Evolutionary conservation across 2,797 vertebrate genomes (phyloP), one percentile per base, ranked within the genome.

Genomic region (Ctenochaetus hawaiiensis): DNA sequence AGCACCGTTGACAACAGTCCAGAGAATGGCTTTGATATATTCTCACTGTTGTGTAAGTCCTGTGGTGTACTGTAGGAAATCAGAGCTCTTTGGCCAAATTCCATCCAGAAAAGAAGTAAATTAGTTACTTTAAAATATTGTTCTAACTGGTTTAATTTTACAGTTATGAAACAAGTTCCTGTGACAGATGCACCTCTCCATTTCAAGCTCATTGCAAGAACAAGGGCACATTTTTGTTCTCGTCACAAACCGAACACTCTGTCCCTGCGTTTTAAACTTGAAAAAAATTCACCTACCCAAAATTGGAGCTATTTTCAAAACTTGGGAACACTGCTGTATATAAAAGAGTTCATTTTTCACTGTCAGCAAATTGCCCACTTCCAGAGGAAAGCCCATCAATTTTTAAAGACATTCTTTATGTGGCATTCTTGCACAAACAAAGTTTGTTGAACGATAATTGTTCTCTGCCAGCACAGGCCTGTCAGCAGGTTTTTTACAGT

Each of bases 361-460:
- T 43, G 80, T 90, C 89, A 89, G 91, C 86, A 81, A 84, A 81
- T 72, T 23, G 67, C 60, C 66, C 65, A 74, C 83, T 88, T 89
- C 60, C 75, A 77, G 59, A 85, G 85, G 69, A 90, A 89, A 88
- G 58, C 30, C 59, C 66, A 82, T 92, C 43, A 45, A 75, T 81
- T 87, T 89, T 90, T 85, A 51, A 82, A 80, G 63, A 47, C 9
- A 39, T 44, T 22, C 39, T 78, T 83, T 75, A 75, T 80, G 57
- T 54, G 65, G 67, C 72, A n/a, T 63, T 59, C 80, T 76, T 67
- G 73, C 65, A 81, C 78, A 86, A 84, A 78, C 30, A 65, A 77
- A 51, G 52, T 79, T 74, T 83, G 34, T 62, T 10, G 11, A 65
- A 2, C 70, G 75, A 61, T 83, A 67, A 78, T 83, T 67, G 77